phyloP scores from a whole-genome alignment of 2,797 vertebrate genomes.

The Enteromius trimaculatus region DNA sequence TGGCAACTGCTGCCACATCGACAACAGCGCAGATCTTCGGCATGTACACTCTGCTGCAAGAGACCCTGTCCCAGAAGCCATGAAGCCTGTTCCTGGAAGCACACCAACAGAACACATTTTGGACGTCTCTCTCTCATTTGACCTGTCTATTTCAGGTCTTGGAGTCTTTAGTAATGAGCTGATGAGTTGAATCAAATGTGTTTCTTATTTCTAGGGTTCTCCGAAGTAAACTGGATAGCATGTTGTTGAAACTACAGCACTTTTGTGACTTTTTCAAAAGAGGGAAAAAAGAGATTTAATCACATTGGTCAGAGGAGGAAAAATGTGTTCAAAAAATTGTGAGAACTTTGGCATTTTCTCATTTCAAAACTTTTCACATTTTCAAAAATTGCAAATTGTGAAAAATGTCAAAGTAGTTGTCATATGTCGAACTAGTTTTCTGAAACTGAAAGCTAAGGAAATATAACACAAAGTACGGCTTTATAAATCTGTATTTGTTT shows the following conservation, averaged over 20 bases:
- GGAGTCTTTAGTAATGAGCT: background rate
- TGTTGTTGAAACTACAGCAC: background rate
- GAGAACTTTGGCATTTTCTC: too few relatives aligned
- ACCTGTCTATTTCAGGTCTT: background rate
- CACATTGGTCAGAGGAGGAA: background rate
- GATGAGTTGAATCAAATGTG: background rate
- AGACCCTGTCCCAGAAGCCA: background rate
- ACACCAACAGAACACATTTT: background rate
- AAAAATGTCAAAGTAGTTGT: too few relatives aligned
- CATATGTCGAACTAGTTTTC: background rate
- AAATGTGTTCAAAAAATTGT: background rate
- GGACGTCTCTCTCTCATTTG: background rate
- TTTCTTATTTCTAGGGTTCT: background rate
- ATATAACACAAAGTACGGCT: background rate
- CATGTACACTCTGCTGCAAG: background rate
- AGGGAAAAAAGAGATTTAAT: background rate
- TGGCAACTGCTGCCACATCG: background rate
- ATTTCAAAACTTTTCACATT: too few relatives aligned
- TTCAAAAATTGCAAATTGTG: too few relatives aligned
- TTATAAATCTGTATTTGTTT: background rate
- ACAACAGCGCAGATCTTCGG: background rate
- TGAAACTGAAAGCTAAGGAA: background rate
- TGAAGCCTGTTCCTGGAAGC: background rate
- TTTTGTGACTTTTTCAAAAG: background rate
- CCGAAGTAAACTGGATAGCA: background rate